Conservation (phyloP, 2,888 invertebrate genomes). For the Deroplatys truncata region DNA sequence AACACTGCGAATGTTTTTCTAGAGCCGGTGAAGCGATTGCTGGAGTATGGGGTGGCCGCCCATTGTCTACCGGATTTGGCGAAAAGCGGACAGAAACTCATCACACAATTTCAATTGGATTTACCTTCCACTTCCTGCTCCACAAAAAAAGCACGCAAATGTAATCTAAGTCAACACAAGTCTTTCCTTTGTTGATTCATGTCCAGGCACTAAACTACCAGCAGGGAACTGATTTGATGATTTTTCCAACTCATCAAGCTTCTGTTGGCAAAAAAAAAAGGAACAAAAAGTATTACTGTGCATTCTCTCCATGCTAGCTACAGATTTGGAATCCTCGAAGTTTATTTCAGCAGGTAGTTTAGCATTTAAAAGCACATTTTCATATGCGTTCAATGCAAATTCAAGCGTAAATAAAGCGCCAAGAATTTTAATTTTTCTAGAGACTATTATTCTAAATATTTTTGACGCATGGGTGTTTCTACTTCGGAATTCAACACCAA, state of each 20-base stretch:
- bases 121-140: neutral
- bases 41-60: neutral
- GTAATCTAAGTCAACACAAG: neutral
- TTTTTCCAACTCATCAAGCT: neutral
- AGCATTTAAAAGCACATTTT: neutral
- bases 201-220: neutral
- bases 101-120: neutral
- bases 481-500: too few species aligned
- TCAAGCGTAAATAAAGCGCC: neutral
- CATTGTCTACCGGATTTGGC: neutral
- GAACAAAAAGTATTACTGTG: neutral
- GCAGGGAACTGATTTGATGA: neutral
- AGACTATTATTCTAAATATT: too few species aligned
- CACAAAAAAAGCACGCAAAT: neutral
- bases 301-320: neutral
- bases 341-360: neutral
- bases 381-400: neutral
- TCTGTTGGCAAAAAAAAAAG: neutral
- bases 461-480: too few species aligned
- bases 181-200: neutral
- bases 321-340: neutral
- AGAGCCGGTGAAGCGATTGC: neutral
- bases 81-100: neutral
- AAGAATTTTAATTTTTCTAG: too few species aligned
- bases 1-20: neutral